Evolutionary conservation across 2,888 invertebrate genomes (phyloP).

Genomic region (Cheilosia vernalis): DNA sequence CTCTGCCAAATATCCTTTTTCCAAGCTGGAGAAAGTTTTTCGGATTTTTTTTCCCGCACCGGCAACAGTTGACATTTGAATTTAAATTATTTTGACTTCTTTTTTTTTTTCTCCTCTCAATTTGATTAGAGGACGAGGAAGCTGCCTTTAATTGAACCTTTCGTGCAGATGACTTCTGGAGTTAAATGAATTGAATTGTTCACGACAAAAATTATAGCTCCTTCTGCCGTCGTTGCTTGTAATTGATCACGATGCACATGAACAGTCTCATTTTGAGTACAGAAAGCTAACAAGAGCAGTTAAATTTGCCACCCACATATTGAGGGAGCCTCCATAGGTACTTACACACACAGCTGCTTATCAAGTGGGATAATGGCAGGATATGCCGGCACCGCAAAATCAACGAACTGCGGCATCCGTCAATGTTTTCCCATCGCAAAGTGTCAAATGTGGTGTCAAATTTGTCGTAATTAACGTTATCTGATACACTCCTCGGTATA

Average conservation of each 20-base stretch:
- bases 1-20: slow-evolving; percentile 34
- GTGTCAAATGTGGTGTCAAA: slow-evolving; percentile 71
- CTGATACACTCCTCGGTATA: slow-evolving; percentile 10
- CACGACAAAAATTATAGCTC: not conserved
- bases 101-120: not conserved
- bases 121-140: slow-evolving; percentile 18
- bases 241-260: not conserved
- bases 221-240: not conserved
- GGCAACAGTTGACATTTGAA: slow-evolving; percentile 22
- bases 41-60: not conserved
- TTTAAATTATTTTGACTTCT: slow-evolving; percentile 30
- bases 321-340: slow-evolving; percentile 5
- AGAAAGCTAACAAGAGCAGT: slow-evolving; percentile 3
- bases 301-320: slow-evolving; percentile 17
- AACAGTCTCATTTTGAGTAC: not conserved
- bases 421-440: slow-evolving; percentile 56
- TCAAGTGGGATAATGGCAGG: slow-evolving; percentile 16
- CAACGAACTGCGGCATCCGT: slow-evolving; percentile 60
- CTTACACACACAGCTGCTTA: not conserved
- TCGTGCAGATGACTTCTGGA: not conserved
- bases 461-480: slow-evolving; percentile 72
- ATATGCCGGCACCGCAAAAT: slow-evolving; percentile 57
- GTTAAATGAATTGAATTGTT: not conserved
- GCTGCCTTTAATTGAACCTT: slow-evolving; percentile 28
- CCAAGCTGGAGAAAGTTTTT: slow-evolving; percentile 22